These are phyloP conservation scores for Trogon melanurus DNA, from an alignment of 2,113 vertebrate genomes.

Conservation along the genomic window DNA sequence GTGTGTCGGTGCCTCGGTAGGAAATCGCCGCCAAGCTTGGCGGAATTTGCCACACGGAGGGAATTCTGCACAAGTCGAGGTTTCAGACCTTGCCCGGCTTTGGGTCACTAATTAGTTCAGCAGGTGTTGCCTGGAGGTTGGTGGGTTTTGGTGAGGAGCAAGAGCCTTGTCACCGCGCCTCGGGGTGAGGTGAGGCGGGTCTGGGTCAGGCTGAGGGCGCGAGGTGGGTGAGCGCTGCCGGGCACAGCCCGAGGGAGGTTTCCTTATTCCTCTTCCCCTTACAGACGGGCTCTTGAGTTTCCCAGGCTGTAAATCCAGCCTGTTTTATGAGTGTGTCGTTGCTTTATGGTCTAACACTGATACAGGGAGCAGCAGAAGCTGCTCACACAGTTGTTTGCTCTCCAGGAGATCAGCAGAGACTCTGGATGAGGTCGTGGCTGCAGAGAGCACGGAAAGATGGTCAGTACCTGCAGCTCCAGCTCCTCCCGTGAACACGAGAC, in stretches of 20 bases:
- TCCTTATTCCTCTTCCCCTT: background rate
- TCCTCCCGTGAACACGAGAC: background rate
- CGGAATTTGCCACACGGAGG: background rate
- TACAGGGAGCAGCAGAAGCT: background rate
- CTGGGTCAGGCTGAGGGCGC: background rate
- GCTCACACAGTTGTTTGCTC: rapidly evolving
- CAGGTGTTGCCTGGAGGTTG: background rate
- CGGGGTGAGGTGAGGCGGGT: no score
- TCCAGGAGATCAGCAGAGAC: rapidly evolving
- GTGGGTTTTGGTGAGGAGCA: background rate
- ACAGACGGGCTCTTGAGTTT: background rate
- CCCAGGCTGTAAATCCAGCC: background rate
- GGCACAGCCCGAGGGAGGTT: background rate
- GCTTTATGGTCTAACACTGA: background rate
- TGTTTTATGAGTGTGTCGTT: background rate
- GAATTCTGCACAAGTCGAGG: background rate
- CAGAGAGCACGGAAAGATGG: background rate
- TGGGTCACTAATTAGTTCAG: background rate
- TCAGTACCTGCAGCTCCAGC: background rate
- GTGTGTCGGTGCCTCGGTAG: background rate
- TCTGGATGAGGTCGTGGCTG: background rate
- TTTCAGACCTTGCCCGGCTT: background rate
- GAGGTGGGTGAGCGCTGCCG: no score
- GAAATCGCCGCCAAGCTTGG: rapidly evolving
- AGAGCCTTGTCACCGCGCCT: background rate